phyloP scores from a whole-genome alignment of 2,113 vertebrate genomes.

The Typhlomys cinereus region DNA sequence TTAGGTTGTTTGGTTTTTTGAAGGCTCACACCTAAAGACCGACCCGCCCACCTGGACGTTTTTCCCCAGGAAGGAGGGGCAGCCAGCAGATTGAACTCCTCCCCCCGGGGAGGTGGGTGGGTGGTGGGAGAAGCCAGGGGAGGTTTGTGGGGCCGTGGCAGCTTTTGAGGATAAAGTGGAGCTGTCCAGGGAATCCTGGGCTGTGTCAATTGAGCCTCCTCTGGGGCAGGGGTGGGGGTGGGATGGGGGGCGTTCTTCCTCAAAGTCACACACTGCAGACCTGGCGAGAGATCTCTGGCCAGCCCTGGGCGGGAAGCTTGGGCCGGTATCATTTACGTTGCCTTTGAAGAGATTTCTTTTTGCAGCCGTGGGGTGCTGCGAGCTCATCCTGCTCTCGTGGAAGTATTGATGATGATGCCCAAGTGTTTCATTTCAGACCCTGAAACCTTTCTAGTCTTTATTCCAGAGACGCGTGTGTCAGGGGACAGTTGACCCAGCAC shows the following conservation, averaged over 20 bases:
- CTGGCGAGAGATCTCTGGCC: background rate
- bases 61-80: background rate
- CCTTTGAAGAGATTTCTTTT: slow-evolving; percentile 19
- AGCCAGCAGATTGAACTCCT: too few species aligned
- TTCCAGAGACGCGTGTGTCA: background rate
- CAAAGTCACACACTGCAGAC: background rate
- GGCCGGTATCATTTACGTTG: too few species aligned
- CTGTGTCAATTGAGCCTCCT: too few species aligned
- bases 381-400: background rate
- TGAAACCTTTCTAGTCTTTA: background rate
- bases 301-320: background rate
- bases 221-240: too few species aligned
- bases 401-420: background rate
- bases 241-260: background rate
- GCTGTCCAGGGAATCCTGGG: too few species aligned
- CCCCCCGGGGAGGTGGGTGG: too few species aligned
- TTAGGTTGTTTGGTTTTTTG: background rate
- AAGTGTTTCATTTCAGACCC: background rate
- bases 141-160: background rate
- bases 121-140: background rate
- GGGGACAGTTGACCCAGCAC: background rate
- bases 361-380: background rate
- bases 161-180: background rate
- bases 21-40: background rate
- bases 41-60: background rate